Base-by-base conservation (phyloP, 2,113 vertebrate species). In the Tragelaphus strepsiceros region DNA sequence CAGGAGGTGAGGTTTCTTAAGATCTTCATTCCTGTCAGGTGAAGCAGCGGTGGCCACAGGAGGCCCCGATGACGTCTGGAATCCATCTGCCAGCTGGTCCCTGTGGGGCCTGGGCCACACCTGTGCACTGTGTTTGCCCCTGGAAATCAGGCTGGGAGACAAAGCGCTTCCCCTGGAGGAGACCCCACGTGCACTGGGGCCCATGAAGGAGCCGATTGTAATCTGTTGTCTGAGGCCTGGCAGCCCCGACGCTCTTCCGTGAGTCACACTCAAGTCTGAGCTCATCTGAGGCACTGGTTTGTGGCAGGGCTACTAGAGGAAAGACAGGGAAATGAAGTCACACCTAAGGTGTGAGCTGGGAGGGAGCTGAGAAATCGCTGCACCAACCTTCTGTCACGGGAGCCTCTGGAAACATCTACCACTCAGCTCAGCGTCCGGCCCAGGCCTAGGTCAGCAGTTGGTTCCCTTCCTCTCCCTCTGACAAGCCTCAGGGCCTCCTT, bases 241-340 rank as follows among this genome's bases (percentile, higher is more conserved):
- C 90, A 90, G 51, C 81, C 32, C 17, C 0, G 2, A 49, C 0
- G 8, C 15, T 43, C 49, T 15, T 51, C 35, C 2, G 1, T 94
- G 97, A 97, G 90, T 97, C 96, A 96, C 74, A 15, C n/a, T 95
- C 94, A 92, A 78, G 96, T 81, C 97, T 83, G 67, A 97, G 94
- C 93, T 91, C 86, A 87, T 82, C 89, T 0, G 28, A 49, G 80
- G 32, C 3, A 10, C 21, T 7, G 77, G 43, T 58, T 56, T 95
- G 64, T 14, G 13, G 64, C 3, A 0, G 64, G 4, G 3, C 62
- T 71, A 56, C 51, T 97, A 39, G 28, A 2, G 4, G 9, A 82
- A 85, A 96, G 81, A 62, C 32, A 51, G 61, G 35, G 80, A 51
- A 46, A 56, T 39, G 32, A 81, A 90, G 32, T 81, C 49, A 39